Conservation (phyloP, 2,113 vertebrate genomes). For the Chionis minor region DNA sequence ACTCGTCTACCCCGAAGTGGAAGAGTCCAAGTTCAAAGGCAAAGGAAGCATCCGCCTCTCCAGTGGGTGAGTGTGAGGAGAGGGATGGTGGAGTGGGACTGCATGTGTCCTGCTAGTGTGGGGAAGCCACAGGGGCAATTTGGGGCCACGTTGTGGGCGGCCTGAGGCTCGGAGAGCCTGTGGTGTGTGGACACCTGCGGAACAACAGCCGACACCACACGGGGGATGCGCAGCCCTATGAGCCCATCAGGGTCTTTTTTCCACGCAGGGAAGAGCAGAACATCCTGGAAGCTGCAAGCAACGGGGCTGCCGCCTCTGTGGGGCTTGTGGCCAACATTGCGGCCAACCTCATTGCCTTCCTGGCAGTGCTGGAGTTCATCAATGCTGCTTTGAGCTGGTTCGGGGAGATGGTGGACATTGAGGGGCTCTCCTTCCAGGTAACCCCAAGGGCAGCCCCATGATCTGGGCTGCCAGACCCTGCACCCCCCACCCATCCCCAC, state of each 20-base stretch:
- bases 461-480: background rate
- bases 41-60: constrained; percentile 67
- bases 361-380: constrained; percentile 88
- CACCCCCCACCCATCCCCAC: background rate
- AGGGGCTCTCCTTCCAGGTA: constrained; percentile 89
- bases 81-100: background rate
- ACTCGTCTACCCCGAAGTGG: constrained; percentile 89
- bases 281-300: constrained; percentile 90
- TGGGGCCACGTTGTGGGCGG: accelerated
- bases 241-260: background rate
- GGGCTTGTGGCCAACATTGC: constrained; percentile 88
- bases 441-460: background rate
- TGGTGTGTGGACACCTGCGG: background rate
- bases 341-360: constrained; percentile 89
- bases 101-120: accelerated
- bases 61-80: constrained; percentile 56
- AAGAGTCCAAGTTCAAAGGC: constrained; percentile 81
- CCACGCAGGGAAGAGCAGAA: constrained; percentile 83
- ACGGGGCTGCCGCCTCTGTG: constrained; percentile 83
- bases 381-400: constrained; percentile 86
- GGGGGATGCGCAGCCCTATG: background rate
- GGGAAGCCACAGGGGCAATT: accelerated
- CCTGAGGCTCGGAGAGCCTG: background rate
- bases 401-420: constrained; percentile 86
- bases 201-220: background rate